Percentiles rank a stretch among this genome's conserved stretches.
These are phyloP conservation scores for Aleiodes sp. DNA, from an alignment of 1,140 invertebrate genomes.

Conservation along the genomic window DNA sequence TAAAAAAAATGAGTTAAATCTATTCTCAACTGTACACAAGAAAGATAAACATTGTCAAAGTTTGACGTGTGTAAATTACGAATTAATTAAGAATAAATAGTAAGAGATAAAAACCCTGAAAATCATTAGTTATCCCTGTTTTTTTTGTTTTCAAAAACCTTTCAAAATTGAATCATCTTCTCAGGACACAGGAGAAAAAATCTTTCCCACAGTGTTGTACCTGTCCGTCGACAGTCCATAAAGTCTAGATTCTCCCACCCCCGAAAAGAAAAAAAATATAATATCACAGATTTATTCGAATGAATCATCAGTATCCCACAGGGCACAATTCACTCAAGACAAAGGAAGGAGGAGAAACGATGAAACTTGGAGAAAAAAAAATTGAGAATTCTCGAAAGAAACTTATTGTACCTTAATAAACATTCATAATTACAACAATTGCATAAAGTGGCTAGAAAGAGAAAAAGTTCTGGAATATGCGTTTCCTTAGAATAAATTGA, in stretches of 20 bases:
- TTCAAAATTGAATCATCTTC: constrained; percentile 2
- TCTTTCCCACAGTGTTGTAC: constrained; percentile 1
- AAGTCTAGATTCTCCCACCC: background rate
- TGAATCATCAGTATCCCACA: constrained; percentile 25
- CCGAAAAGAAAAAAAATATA: background rate
- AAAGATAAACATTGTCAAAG: background rate
- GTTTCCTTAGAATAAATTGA: too few species aligned
- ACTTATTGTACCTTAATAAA: too few species aligned
- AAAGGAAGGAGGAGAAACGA: background rate
- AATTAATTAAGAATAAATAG: background rate
- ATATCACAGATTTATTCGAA: constrained; percentile 16
- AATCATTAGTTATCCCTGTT: background rate
- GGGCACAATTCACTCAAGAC: constrained; percentile 5
- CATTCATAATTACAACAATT: too few species aligned
- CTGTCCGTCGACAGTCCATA: constrained; percentile 10
- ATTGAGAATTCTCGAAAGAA: too few species aligned
- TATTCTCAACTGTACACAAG: background rate
- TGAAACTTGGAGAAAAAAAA: background rate
- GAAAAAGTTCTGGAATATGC: too few species aligned
- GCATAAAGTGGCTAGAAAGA: too few species aligned
- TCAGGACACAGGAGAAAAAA: background rate
- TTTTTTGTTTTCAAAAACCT: background rate
- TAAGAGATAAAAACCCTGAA: background rate
- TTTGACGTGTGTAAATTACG: background rate
- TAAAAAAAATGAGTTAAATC: background rate